These are phyloP conservation scores for Malurus leucopterus DNA, from an alignment of 2,797 vertebrate genomes.

Conservation along the genomic window DNA sequence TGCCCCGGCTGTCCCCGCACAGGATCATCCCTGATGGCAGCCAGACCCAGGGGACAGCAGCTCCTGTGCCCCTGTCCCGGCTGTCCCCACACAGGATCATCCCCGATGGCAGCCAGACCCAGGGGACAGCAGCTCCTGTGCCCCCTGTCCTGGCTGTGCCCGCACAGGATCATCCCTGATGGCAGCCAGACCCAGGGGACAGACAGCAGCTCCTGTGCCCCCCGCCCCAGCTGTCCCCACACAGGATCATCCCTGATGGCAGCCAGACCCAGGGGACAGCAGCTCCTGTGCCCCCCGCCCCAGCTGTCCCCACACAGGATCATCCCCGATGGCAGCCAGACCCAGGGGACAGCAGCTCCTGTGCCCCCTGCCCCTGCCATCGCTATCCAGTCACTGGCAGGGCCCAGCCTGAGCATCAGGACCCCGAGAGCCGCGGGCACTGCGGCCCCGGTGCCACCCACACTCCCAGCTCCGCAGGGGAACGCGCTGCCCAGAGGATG, in stretches of 20 bases:
- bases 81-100: conserved; percentile 25
- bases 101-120: conserved; percentile 62
- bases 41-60: conserved; percentile 38
- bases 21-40: conserved; percentile 45
- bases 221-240: conserved; percentile 42
- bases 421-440: background rate
- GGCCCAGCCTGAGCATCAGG: background rate
- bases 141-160: conserved; percentile 33
- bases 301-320: no score
- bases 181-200: conserved; percentile 57
- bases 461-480: background rate
- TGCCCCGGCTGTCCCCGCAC: conserved; percentile 31
- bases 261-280: conserved; percentile 54
- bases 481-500: background rate
- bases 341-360: background rate
- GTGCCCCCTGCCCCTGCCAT: background rate
- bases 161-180: conserved; percentile 2
- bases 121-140: background rate
- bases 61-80: background rate
- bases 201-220: background rate
- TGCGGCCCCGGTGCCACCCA: background rate
- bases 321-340: conserved; percentile 60
- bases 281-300: background rate
- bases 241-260: conserved; percentile 31
- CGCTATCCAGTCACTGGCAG: accelerated